A percentile compares a stretch with the other conserved stretches of the same genome.
These are phyloP conservation scores for Astyanax mexicanus DNA, from an alignment of 2,797 vertebrate species.

Conservation along the genomic window DNA sequence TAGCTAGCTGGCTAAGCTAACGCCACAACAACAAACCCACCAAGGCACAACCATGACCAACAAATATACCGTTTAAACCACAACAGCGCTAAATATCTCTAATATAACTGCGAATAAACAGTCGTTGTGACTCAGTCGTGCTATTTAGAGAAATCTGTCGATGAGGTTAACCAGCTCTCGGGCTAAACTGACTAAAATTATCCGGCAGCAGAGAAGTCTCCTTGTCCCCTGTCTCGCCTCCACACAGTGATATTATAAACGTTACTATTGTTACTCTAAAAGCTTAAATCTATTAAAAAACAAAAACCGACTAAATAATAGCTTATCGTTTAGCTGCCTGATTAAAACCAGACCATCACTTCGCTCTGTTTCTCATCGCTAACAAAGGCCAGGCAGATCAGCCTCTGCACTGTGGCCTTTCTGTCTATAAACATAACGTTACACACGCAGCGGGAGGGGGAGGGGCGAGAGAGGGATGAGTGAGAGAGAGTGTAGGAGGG, in stretches of 20 bases:
- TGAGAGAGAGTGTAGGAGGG: neutral
- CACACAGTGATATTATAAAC: neutral
- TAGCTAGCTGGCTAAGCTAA: neutral
- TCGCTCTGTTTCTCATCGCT: no score
- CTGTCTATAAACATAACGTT: neutral
- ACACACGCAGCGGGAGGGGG: no score
- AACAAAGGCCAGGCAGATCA: neutral
- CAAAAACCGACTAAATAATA: no score
- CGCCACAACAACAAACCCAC: slow-evolving; percentile 4
- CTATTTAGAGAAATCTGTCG: no score
- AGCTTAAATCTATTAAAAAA: neutral
- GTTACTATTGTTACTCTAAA: neutral
- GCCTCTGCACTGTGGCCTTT: neutral
- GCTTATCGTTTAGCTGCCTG: neutral
- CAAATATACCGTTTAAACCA: neutral
- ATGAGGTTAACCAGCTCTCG: no score
- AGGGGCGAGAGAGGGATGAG: neutral
- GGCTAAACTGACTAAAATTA: neutral
- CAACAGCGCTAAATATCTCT: neutral
- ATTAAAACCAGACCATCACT: neutral
- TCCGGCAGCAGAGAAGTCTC: neutral
- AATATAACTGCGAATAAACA: neutral
- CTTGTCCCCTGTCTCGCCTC: neutral
- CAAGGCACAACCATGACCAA: neutral
- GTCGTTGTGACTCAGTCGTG: no score